These are phyloP conservation scores for Trachelus tabidus DNA, from an alignment of 2,888 invertebrate species.

Conservation along the genomic window DNA sequence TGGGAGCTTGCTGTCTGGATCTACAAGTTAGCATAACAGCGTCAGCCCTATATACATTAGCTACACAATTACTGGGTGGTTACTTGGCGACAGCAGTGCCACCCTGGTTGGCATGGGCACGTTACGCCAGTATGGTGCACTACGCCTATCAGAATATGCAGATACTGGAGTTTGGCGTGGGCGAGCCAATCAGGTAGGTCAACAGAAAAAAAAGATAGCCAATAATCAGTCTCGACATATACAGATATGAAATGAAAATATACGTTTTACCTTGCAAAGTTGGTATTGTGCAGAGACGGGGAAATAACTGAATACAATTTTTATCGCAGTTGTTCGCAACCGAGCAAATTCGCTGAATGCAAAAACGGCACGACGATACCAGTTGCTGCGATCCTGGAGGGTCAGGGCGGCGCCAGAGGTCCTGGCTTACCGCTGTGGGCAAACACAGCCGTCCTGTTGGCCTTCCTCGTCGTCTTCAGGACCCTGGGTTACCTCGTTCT, in stretches of 20 bases:
- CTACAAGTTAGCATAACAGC: slow-evolving; percentile 82
- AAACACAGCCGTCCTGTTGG: slow-evolving; percentile 77
- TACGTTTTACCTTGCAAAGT: not conserved
- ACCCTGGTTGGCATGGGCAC: slow-evolving; percentile 79
- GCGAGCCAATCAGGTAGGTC: slow-evolving; percentile 76
- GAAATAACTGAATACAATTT: not conserved
- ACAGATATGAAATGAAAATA: not conserved
- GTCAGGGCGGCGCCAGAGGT: slow-evolving; percentile 72
- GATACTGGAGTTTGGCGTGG: slow-evolving; percentile 80
- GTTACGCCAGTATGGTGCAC: slow-evolving; percentile 81
- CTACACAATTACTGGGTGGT: slow-evolving; percentile 79
- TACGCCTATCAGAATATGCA: slow-evolving; percentile 87
- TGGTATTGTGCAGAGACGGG: not conserved
- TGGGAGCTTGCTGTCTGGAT: slow-evolving; percentile 82
- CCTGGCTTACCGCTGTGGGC: slow-evolving; percentile 75
- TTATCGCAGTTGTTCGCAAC: slow-evolving; percentile 73
- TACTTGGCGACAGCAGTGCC: slow-evolving; percentile 81
- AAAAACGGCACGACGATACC: slow-evolving; percentile 73
- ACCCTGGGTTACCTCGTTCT: slow-evolving; percentile 79
- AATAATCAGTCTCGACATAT: not conserved
- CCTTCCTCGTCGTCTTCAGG: slow-evolving; percentile 78
- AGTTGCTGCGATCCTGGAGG: slow-evolving; percentile 74
- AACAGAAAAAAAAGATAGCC: not conserved
- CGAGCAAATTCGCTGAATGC: slow-evolving; percentile 76
- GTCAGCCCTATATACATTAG: slow-evolving; percentile 80